Base-by-base conservation (phyloP, 2,113 vertebrate species). In the Excalfactoria chinensis region DNA sequence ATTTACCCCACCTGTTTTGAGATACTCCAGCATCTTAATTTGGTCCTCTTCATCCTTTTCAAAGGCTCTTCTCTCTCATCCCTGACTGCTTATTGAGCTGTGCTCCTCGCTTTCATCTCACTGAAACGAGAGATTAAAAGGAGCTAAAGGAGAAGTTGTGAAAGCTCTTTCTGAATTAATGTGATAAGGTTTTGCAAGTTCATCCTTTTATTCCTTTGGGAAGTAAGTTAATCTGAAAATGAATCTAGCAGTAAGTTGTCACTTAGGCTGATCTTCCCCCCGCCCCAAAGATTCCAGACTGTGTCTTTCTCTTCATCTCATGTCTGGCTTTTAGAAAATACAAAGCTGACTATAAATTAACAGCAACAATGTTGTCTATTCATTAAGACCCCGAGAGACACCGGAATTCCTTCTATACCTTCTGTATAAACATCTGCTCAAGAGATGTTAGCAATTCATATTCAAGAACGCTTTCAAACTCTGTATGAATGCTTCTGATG, bases 391-490 rank as follows among this genome's bases (percentile, higher is more conserved):
- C 15, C 26, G 4, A 14, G 41, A 89, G 28, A 48, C 60, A 55
- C 25, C 34, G 35, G 37, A 67, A 85, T 95, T 93, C 78, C 49
- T 95, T 58, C 43, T 79, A 91, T 67, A 37, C 19, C 67, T 93
- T 79, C 25, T 26, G 34, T 68, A 26, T 15, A 70, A 73, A 43
- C 46, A 76, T 70, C 72, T 93, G 41, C 60, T 86, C 64, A 83
- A 83, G 56, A 89, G 37, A 55, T 56, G 23, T 70, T 37, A 70
- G 37, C 44, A 76, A 18, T 55, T 82, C 44, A 51, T 30, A 70
- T 70, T 21, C 59, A 76, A 70, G 51, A 93, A 59, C 19, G 19
- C 70, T 89, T 85, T 88, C 2, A 1, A 74, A 11, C 70, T 80
- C 41, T 80, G 75, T 25, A 55, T 48, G 40, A 58, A 55, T 82